Evolutionary conservation across 2,797 vertebrate genomes (phyloP).

Genomic region (Acrossocheilus wenchowensis): DNA sequence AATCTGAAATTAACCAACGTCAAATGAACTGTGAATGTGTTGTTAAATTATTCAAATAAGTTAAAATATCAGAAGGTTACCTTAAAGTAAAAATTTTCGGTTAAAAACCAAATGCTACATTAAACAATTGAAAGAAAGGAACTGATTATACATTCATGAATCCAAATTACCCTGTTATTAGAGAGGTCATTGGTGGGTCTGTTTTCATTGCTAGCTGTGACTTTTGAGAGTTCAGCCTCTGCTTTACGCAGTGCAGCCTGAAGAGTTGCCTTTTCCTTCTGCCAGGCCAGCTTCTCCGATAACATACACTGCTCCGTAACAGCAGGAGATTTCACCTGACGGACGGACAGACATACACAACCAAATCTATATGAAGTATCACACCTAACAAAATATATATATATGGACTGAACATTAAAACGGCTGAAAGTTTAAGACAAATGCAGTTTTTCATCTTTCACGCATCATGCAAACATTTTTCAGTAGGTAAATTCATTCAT

Average conservation of each 20-base stretch:
- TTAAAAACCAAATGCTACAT: neutral
- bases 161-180: conserved; percentile 77
- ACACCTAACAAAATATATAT: neutral
- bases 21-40: too few species aligned
- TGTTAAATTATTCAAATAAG: too few species aligned
- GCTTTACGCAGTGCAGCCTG: conserved; percentile 67
- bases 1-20: too few species aligned
- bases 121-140: neutral
- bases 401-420: neutral
- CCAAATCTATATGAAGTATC: neutral
- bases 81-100: neutral
- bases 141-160: neutral
- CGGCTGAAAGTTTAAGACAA: too few species aligned
- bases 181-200: conserved; percentile 71
- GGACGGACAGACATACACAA: neutral
- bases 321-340: conserved; percentile 48
- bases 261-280: conserved; percentile 64
- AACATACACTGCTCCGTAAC: conserved; percentile 57
- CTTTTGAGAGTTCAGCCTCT: conserved; percentile 73
- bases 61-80: neutral
- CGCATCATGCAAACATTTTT: neutral
- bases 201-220: conserved; percentile 74
- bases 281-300: conserved; percentile 70
- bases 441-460: neutral
- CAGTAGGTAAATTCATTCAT: neutral